A percentile compares a stretch with the other conserved stretches of the same genome.
phyloP scores from a whole-genome alignment of 2,113 vertebrate genomes.

The Pheucticus melanocephalus region DNA sequence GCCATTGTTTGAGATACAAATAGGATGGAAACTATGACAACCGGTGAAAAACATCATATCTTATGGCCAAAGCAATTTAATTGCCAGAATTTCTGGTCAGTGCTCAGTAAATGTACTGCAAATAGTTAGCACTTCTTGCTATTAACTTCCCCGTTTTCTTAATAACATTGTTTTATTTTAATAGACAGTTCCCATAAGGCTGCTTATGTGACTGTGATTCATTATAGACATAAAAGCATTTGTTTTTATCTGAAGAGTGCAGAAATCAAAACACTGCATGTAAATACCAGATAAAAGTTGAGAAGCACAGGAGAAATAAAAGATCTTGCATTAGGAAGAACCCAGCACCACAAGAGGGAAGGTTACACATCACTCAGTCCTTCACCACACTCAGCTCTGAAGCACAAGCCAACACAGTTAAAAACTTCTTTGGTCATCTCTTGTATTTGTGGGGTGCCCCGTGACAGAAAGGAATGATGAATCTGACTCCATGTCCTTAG shows the following conservation, averaged over 20 bases:
- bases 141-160: neutral
- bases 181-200: neutral
- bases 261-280: neutral
- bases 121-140: neutral
- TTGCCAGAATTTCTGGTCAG: neutral
- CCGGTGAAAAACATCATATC: neutral
- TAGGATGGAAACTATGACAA: neutral
- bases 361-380: neutral
- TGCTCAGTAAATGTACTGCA: neutral
- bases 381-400: neutral
- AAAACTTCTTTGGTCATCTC: neutral
- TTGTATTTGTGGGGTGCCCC: neutral
- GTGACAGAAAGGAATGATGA: too few species aligned
- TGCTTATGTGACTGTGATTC: neutral
- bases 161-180: neutral
- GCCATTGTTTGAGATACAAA: neutral
- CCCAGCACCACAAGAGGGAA: fast-evolving
- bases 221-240: neutral
- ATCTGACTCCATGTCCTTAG: too few species aligned
- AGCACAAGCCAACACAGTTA: neutral
- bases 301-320: neutral
- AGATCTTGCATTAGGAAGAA: neutral
- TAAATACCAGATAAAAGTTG: neutral
- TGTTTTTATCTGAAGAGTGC: slow-evolving; percentile 1
- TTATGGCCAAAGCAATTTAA: neutral